Evolutionary conservation across 2,797 vertebrate species (phyloP), one percentile per base, ranked within the genome.

Genomic region (Podargus strigoides): DNA sequence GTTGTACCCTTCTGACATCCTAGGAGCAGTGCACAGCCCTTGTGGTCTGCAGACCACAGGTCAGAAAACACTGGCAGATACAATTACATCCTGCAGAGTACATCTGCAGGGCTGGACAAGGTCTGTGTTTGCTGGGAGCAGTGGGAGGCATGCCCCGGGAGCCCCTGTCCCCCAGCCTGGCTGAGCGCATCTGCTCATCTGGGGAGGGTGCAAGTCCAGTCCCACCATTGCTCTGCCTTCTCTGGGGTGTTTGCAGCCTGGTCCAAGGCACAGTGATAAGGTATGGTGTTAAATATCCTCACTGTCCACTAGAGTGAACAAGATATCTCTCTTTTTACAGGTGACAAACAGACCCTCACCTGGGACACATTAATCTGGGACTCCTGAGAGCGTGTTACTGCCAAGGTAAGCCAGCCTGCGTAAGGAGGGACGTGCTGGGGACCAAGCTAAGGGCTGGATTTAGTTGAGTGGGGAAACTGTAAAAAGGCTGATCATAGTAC

Each of bases 121-220:
- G 47, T 14, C 28, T 22, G 28, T 5, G 10, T 34, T 49, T 50
- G 64, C 70, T 21, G 44, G 63, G 56, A 79, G 79, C 58, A 30
- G 72, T 44, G 39, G 67, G 73, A 53, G 24, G 14, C 17, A 56
- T 1, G 1, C 9, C 8, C 1, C 1, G 2, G 39, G 11, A 80
- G 14, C 36, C 60, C 0, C 0, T 8, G 24, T 41, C 52, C 72
- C 56, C 53, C 0, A 0, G 4, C 16, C 26, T 58, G 76, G 27
- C 66, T 72, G 80, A 66, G 63, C 3, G 0, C 4, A 1, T 28
- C 44, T 66, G 70, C 63, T 79, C 32, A 3, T 27, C 24, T 58
- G 6, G 34, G 75, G 27, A 59, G 52, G 56, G 37, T 73, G 67
- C 1, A 3, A 9, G 27, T 60, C 56, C 2, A 0, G 12, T 67